Evolutionary conservation across 2,888 invertebrate species (phyloP).

Genomic region (Tiliacea aurago): DNA sequence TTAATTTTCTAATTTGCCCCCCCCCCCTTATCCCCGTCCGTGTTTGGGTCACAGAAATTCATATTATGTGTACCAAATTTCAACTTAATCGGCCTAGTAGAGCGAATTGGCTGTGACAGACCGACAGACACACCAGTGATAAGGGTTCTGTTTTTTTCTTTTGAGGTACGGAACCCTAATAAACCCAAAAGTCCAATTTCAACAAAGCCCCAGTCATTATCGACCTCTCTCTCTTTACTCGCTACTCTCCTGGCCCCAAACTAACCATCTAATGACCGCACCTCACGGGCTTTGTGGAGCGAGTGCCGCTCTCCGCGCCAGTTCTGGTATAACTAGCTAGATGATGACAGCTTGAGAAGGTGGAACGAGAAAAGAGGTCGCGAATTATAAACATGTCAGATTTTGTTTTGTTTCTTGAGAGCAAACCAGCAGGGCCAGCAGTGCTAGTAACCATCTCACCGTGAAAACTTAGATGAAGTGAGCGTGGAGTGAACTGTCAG

Average conservation of each 20-base stretch:
- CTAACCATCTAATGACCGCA: slow-evolving; percentile 62
- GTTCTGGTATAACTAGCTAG: slow-evolving; percentile 35
- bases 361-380: slow-evolving; percentile 27
- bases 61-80: too few species aligned
- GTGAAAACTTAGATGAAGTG: too few species aligned
- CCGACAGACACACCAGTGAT: too few species aligned
- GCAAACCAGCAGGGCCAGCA: neutral
- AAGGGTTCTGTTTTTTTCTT: too few species aligned
- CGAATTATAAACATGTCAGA: neutral
- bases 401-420: neutral
- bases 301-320: slow-evolving; percentile 34
- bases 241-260: slow-evolving; percentile 39
- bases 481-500: too few species aligned
- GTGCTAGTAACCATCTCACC: too few species aligned
- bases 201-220: neutral
- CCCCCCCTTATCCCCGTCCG: too few species aligned
- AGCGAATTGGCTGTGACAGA: too few species aligned
- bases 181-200: neutral
- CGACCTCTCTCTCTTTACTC: neutral
- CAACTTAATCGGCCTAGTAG: too few species aligned
- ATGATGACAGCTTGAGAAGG: slow-evolving; percentile 14
- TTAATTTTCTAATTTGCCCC: too few species aligned
- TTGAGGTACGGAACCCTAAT: too few species aligned
- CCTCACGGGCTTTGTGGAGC: slow-evolving; percentile 38
- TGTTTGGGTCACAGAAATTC: too few species aligned